Base-by-base conservation (phyloP, 1,140 invertebrate genomes). In the Trypoxylus dichotomus region DNA sequence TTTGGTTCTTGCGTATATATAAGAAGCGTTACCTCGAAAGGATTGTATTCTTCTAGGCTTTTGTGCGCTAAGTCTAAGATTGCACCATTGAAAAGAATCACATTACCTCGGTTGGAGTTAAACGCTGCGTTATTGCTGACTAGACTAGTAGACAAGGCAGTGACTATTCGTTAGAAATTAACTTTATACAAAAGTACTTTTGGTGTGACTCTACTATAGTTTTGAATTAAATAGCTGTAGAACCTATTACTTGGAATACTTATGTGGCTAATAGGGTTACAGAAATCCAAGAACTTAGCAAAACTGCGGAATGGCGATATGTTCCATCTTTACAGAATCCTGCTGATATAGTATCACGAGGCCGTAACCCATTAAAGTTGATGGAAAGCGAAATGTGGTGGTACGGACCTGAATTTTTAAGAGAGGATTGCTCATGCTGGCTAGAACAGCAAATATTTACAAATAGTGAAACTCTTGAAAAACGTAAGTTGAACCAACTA, bases 241-340 rank as follows among this genome's bases (percentile, higher is more conserved):
- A 60, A 60, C 24, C 2, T 19, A 60, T 19, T 60, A 60, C 3
- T 60, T 60, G 3, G 2, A 60, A 10, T 24, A 60, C 54, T 19
- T 60, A 60, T 10, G 54, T 60, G n/a, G 54, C 54, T 3, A 60
- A 60, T 60, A 60, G 54, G 54, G 54, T 3, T 5, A 60, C 54
- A 60, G 2, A 60, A 60, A 60, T 60, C n/a, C 54, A 60, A 60
- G 54, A 60, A 60, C n/a, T n/a, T n/a, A n/a, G n/a, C n/a, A n/a
- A n/a, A n/a, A n/a, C 10, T 60, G 5, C 2, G 5, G 24, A 72
- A 72, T 72, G 68, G 68, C n/a, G 27, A 27, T 27, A 72, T 72
- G 68, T 72, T 13, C 19, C 19, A 32, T 72, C 0, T 24, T 0
- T 6, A 2, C 19, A 7, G 6, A 72, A 72, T 32, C 68, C 27